Conservation (phyloP, 35 echinoderm and acorn worm species). For the Strongylocentrotus purpuratus region DNA sequence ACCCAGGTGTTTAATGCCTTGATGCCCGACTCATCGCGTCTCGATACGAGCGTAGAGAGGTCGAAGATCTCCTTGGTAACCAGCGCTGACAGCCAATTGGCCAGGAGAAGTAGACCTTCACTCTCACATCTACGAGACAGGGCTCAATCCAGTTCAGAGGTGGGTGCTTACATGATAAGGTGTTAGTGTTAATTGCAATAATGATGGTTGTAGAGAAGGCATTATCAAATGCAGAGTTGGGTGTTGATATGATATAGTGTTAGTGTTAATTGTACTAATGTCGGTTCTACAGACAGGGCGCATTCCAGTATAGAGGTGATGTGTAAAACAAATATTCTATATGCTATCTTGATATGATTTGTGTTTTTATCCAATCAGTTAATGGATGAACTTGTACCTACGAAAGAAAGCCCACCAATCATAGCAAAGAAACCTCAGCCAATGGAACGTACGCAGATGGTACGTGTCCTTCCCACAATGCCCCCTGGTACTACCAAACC, state of each 20-base stretch:
- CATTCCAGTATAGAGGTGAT: constrained; percentile 27
- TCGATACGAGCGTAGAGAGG: constrained; percentile 89
- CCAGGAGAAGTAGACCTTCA: constrained; percentile 73
- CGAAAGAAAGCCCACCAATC: constrained; percentile 16
- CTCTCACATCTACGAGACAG: constrained; percentile 53
- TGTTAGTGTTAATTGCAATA: neutral
- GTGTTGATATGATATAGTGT: too few species aligned
- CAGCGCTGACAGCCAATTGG: constrained; percentile 69
- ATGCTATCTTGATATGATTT: too few species aligned
- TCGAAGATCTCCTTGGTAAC: constrained; percentile 86
- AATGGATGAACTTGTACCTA: constrained; percentile 29
- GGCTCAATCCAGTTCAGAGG: constrained; percentile 42
- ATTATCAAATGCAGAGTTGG: too few species aligned
- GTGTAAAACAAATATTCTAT: too few species aligned
- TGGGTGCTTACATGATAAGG: neutral
- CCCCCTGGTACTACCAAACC: constrained; percentile 2
- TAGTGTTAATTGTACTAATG: too few species aligned
- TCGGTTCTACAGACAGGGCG: neutral
- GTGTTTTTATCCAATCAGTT: neutral
- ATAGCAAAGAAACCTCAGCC: constrained; percentile 24
- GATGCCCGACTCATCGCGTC: constrained; percentile 60
- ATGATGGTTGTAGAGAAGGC: too few species aligned
- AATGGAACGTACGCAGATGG: constrained; percentile 22
- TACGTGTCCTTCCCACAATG: constrained; percentile 31
- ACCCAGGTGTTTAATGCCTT: constrained; percentile 8